phyloP scores from a whole-genome alignment of 2,797 vertebrate genomes.

The Pogoniulus pusillus region DNA sequence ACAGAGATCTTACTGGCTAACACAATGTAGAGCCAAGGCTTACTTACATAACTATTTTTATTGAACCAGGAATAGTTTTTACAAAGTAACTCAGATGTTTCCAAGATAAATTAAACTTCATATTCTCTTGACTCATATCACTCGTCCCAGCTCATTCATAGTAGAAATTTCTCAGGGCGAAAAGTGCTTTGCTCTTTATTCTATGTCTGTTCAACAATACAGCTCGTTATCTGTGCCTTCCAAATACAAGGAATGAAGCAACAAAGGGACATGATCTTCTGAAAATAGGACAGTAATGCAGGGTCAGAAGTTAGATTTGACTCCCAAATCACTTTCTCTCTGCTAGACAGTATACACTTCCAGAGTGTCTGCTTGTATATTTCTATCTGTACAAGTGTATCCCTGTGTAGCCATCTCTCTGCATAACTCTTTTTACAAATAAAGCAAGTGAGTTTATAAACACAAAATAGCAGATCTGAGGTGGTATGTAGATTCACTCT shows the following conservation, averaged over 20 bases:
- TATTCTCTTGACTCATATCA: background rate
- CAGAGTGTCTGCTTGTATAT: background rate
- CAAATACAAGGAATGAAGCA: background rate
- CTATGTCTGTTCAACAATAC: background rate
- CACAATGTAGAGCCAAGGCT: background rate
- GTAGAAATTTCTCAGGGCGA: background rate
- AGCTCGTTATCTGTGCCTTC: slow-evolving; percentile 15
- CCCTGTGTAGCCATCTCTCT: background rate
- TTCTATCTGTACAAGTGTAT: background rate
- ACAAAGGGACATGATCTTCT: background rate
- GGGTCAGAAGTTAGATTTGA: background rate
- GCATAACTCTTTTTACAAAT: background rate
- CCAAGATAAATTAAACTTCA: background rate
- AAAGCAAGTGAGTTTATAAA: background rate
- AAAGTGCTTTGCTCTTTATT: background rate
- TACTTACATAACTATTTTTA: background rate
- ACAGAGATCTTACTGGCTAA: background rate
- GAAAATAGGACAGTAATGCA: slow-evolving; percentile 16
- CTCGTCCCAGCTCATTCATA: background rate
- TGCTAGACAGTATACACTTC: background rate
- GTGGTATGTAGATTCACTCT: background rate
- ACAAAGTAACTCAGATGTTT: background rate
- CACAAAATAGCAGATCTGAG: background rate
- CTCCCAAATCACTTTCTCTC: background rate
- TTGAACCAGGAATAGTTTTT: background rate